phyloP scores from a whole-genome alignment of 2,113 vertebrate genomes.

The Brachionichthys hirsutus region DNA sequence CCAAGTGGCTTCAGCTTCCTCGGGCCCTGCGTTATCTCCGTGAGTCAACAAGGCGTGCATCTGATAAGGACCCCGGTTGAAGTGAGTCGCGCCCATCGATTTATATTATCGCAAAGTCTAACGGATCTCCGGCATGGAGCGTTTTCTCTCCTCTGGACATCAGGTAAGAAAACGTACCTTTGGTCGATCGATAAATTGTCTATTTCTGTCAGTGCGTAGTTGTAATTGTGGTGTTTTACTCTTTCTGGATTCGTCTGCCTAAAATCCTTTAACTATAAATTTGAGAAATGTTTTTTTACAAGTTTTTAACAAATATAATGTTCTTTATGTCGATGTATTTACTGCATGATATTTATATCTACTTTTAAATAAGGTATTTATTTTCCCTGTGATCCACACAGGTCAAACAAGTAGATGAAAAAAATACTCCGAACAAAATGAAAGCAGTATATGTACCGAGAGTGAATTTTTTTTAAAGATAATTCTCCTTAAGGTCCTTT shows the following conservation, averaged over 20 bases:
- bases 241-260: background rate
- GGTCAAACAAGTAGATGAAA: too few relatives aligned
- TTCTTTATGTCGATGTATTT: background rate
- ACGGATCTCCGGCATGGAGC: conserved; percentile 32
- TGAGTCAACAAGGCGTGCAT: conserved; percentile 65
- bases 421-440: too few relatives aligned
- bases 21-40: conserved; percentile 40
- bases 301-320: background rate
- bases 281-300: background rate
- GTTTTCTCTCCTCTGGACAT: conserved; percentile 31
- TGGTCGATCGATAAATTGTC: conserved; percentile 43
- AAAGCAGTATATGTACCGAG: too few relatives aligned
- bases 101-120: conserved; percentile 42
- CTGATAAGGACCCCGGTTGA: conserved; percentile 48
- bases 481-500: too few relatives aligned
- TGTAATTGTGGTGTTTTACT: conserved; percentile 3
- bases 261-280: background rate
- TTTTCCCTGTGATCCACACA: too few relatives aligned
- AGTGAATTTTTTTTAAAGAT: too few relatives aligned
- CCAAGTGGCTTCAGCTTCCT: conserved; percentile 49
- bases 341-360: background rate
- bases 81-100: conserved; percentile 60
- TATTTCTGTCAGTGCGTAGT: conserved; percentile 2
- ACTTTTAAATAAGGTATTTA: too few relatives aligned
- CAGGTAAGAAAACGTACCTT: conserved; percentile 64